A percentile compares a stretch with the other conserved stretches of the same genome.
Evolutionary conservation across 2,797 vertebrate species (phyloP).

Genomic region (Coracias cyanogaster): DNA sequence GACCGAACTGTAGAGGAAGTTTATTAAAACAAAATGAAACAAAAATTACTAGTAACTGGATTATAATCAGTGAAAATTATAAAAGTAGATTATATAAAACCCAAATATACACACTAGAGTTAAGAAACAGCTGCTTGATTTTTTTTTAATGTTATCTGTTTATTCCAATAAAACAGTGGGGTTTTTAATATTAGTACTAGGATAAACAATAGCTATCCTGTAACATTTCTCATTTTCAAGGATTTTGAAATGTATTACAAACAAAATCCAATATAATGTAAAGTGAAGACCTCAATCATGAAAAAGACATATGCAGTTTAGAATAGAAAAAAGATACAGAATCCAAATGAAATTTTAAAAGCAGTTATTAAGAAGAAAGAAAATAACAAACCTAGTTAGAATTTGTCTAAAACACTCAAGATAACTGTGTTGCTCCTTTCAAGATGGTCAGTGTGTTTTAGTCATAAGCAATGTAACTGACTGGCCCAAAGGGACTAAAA

Average conservation of each 20-base stretch:
- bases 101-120: not conserved
- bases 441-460: not conserved
- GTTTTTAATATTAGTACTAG: not conserved
- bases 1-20: not conserved
- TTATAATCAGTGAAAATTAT: not conserved
- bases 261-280: not conserved
- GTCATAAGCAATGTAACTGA: not conserved
- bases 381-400: not conserved
- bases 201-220: not conserved
- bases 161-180: not conserved
- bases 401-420: not conserved
- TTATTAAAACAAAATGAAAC: not conserved
- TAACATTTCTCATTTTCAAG: conserved; percentile 14
- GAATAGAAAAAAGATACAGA: not conserved
- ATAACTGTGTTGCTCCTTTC: not conserved
- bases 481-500: not conserved
- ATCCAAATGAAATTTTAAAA: not conserved
- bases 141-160: not conserved
- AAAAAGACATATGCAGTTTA: not conserved
- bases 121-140: not conserved
- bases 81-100: not conserved
- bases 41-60: not conserved
- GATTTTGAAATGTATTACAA: conserved; percentile 6
- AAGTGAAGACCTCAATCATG: conserved; percentile 18
- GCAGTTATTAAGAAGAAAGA: not conserved